These are phyloP conservation scores for Globodera ellingtonae DNA, from an alignment of 1,140 invertebrate species.

Conservation along the genomic window DNA sequence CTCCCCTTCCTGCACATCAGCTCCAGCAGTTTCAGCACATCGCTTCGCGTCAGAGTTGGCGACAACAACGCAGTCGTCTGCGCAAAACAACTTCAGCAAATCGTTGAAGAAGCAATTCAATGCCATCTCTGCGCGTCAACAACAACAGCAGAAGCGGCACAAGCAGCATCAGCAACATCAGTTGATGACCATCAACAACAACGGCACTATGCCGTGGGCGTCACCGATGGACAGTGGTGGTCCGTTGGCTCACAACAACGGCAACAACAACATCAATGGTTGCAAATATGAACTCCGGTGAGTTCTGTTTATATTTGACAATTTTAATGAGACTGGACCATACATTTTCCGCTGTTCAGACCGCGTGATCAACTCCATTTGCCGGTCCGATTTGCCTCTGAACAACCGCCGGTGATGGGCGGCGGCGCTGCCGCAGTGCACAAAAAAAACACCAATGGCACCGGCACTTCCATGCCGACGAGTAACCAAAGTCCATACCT, in stretches of 20 bases:
- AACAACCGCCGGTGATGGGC: not conserved
- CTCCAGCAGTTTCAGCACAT: not conserved
- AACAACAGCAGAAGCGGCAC: not conserved
- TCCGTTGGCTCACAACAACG: not conserved
- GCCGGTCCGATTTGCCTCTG: slow-evolving; percentile 11
- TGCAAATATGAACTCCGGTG: slow-evolving; percentile 14
- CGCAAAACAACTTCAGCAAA: not conserved
- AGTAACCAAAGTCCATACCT: not conserved
- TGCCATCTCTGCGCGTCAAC: not conserved
- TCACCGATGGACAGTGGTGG: not conserved
- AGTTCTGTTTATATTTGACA: not conserved
- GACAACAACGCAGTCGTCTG: not conserved
- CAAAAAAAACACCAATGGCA: not conserved
- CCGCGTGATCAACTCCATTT: slow-evolving; percentile 16
- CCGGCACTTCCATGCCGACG: not conserved
- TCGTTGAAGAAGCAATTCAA: slow-evolving; percentile 2
- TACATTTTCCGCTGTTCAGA: not conserved
- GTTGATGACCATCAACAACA: not conserved
- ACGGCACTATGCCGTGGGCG: not conserved
- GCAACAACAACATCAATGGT: not conserved
- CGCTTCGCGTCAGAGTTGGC: not conserved
- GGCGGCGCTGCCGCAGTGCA: not conserved
- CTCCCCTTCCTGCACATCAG: not conserved
- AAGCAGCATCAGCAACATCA: not conserved
- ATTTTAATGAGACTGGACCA: not conserved